These are phyloP conservation scores for Anas bernieri DNA, from an alignment of 2,797 vertebrate species.

Conservation along the genomic window DNA sequence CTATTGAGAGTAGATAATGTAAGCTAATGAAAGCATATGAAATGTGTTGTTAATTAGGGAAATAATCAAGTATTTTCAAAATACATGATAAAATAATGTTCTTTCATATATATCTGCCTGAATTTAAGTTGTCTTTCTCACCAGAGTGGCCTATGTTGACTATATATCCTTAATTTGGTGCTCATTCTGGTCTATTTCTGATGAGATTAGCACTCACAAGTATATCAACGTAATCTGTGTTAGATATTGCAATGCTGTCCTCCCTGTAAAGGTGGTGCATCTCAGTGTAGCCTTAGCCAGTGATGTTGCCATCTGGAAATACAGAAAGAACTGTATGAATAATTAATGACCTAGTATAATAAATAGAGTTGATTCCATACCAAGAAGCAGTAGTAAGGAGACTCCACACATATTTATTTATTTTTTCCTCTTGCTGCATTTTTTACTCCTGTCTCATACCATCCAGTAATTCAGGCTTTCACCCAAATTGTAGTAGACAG, in stretches of 20 bases:
- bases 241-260: neutral
- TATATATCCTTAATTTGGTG: neutral
- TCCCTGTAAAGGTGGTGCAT: neutral
- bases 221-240: neutral
- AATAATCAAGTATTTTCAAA: neutral
- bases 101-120: neutral
- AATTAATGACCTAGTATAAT: constrained; percentile 11
- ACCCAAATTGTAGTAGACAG: neutral
- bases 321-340: neutral
- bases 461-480: neutral
- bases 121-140: neutral
- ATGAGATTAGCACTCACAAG: neutral
- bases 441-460: neutral
- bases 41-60: neutral
- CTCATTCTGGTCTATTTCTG: neutral
- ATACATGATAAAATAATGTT: neutral
- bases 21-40: constrained; percentile 22
- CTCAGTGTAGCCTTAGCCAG: neutral
- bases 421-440: neutral
- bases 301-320: neutral
- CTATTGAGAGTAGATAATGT: neutral
- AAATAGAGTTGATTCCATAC: neutral
- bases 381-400: neutral
- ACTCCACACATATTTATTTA: neutral
- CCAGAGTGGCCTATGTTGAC: neutral